Evolutionary conservation across 2,113 vertebrate species (phyloP), one percentile per base, ranked within the genome.

Genomic region (Excalfactoria chinensis): DNA sequence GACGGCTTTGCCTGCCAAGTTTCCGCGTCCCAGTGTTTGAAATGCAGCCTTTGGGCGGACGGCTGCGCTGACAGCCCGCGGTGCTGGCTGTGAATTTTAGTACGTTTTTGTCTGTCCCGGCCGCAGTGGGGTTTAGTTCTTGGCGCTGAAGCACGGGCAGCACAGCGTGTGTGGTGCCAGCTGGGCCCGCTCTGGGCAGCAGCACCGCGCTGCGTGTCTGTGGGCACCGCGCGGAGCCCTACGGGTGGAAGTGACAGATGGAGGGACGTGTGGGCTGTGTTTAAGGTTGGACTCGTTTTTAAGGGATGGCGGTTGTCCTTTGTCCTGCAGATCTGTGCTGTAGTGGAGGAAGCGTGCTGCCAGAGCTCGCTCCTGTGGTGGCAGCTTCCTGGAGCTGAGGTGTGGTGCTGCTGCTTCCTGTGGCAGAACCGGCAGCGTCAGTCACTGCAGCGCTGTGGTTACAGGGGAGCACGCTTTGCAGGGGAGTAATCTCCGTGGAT

Each of bases 341-440:
- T 77, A 7, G 22, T 49, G 41, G 72, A 77, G 58, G 80, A 77
- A 69, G 71, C 56, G 46, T 51, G 46, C 20, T 68, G 77, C 79
- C 82, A 11, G 20, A 76, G 85, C 80, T 48, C 34, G 73, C 69
- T 63, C 67, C 60, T 26, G 51, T 43, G 92, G 79, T 56, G 28
- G 55, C 55, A 32, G 55, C 30, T 56, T 56, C 55, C 55, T 56
- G 55, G 55, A 56, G 92, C 70, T 71, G 76, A 97, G 92, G 79
- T 94, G 95, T 86, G 93, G 73, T 91, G 72, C 60, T 43, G 23
- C 83, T 86, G 68, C 86, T 95, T 96, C 94, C 84, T 79, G 95
- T 89, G 89, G 93, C 92, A 70, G 86, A 97, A 82, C 94, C 89
- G 53, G 86, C 82, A 88, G 7, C 86, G 75, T 95, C 87, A 93